Evolutionary conservation across 37 sponge, comb jelly and placozoan genomes (phyloP), one percentile per base, ranked within the genome.

Genomic region (Sycon ciliatum): DNA sequence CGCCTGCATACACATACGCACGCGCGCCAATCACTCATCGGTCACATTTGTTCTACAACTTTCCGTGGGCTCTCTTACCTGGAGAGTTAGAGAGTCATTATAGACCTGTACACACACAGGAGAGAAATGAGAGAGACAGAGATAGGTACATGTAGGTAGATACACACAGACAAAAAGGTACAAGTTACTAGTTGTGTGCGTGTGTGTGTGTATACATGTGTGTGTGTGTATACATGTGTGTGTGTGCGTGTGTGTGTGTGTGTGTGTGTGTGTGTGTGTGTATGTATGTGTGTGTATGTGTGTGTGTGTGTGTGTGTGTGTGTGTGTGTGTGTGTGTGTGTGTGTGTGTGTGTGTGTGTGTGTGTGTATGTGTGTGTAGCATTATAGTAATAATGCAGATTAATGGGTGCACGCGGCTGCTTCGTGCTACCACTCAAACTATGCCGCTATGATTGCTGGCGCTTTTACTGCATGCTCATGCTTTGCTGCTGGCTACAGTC

Each of bases 161-260:
- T 26, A 74, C 36, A 68, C 39, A 74, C 29, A 36, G 4, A 57
- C 73, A 69, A 39, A 69, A 39, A 69, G 40, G 38, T 13, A 71
- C 56, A 42, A 42, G 49, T 42, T 13, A 13, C 13, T 42, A n/a
- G n/a, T 42, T 42, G 49, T 42, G 49, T 42, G 9, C 49, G 9
- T 13, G 49, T 42, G 13, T 42, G 9, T 42, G 9, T 18, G 13
- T 18, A 42, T 13, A 42, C 49, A 13, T 42, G 49, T 42, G 13
- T n/a, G n/a, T n/a, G n/a, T n/a, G n/a, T n/a, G 49, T 13, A 42
- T 18, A 42, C 13, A 42, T 18, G 49, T 42, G 49, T 18, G 49
- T 9, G 9, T 42, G 49, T 42, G 13, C 13, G 49, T 42, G 9
- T 42, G 9, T 13, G 13, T 18, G 13, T 9, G 13, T 42, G 49